A percentile compares a stretch with the other conserved stretches of the same genome.
Conservation (phyloP, 1,140 invertebrate genomes). For the Pseudomyrmex pallidus region DNA sequence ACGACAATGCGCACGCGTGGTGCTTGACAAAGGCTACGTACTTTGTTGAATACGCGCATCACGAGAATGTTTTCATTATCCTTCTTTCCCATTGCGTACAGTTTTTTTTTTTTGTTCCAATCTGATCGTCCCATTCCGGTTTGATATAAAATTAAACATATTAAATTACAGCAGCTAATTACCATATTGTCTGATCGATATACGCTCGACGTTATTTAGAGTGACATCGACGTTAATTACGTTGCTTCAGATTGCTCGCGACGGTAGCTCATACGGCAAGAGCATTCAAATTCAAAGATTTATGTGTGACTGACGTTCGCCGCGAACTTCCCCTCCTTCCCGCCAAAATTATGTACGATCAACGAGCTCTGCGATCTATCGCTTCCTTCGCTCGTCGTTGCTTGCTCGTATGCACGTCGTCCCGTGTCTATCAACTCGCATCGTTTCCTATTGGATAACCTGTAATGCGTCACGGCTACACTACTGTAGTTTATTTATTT, state of each 20-base stretch:
- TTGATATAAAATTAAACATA: not conserved
- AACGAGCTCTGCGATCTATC: constrained; percentile 47
- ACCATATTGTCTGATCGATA: not conserved
- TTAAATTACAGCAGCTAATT: too few species aligned
- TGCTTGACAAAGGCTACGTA: not conserved
- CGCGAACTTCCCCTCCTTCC: not conserved
- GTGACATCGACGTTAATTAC: too few species aligned
- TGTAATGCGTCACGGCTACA: constrained; percentile 15
- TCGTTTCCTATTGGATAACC: constrained; percentile 44
- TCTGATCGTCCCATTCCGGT: not conserved
- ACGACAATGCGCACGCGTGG: constrained; percentile 43
- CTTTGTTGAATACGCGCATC: constrained; percentile 21
- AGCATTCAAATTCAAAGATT: constrained; percentile 8
- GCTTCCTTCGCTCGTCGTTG: constrained; percentile 49
- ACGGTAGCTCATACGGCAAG: too few species aligned
- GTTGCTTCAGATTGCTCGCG: too few species aligned
- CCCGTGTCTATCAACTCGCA: constrained; percentile 53
- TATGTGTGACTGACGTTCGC: constrained; percentile 11
- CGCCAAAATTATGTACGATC: constrained; percentile 9
- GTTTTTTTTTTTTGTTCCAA: not conserved
- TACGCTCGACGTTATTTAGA: not conserved
- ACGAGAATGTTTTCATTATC: constrained; percentile 3
- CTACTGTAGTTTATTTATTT: constrained; percentile 63
- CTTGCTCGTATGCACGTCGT: constrained; percentile 18
- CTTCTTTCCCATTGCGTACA: not conserved